These are phyloP conservation scores for Apantesis nais DNA, from an alignment of 2,888 invertebrate genomes.

Conservation along the genomic window DNA sequence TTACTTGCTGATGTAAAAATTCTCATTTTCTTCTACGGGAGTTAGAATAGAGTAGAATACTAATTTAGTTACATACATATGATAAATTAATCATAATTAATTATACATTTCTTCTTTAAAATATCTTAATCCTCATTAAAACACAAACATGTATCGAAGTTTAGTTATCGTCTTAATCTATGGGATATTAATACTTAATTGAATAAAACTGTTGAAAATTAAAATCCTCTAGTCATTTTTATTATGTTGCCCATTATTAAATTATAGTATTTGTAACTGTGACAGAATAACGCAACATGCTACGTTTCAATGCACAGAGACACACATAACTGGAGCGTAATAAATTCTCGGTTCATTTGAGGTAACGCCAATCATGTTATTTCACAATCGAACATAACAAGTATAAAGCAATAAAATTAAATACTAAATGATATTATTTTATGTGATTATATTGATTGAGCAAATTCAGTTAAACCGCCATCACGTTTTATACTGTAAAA, in stretches of 20 bases:
- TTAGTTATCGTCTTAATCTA: not conserved
- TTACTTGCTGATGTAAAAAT: not conserved
- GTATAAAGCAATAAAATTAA: constrained; percentile 46
- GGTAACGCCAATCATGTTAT: constrained; percentile 57
- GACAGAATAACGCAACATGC: constrained; percentile 58
- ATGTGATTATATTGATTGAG: constrained; percentile 43
- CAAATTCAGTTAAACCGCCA: constrained; percentile 28
- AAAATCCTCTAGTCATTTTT: constrained; percentile 23
- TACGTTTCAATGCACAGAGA: constrained; percentile 67
- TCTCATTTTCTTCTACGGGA: too few relatives aligned
- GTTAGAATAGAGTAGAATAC: not conserved
- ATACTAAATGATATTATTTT: constrained; percentile 51
- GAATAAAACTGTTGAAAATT: constrained; percentile 19
- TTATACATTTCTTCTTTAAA: not conserved
- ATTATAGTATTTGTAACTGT: constrained; percentile 48
- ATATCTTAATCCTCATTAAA: not conserved
- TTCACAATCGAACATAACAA: constrained; percentile 49
- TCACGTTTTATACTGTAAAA: constrained; percentile 23
- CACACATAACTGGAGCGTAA: constrained; percentile 71
- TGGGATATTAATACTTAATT: constrained; percentile 33
- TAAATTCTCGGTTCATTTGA: constrained; percentile 61
- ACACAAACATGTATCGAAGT: not conserved
- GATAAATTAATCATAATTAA: too few relatives aligned
- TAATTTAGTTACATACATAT: too few relatives aligned
- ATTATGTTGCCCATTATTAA: constrained; percentile 44